Conservation (phyloP, 2,113 vertebrate genomes). For the Ariopsis seemanni region DNA sequence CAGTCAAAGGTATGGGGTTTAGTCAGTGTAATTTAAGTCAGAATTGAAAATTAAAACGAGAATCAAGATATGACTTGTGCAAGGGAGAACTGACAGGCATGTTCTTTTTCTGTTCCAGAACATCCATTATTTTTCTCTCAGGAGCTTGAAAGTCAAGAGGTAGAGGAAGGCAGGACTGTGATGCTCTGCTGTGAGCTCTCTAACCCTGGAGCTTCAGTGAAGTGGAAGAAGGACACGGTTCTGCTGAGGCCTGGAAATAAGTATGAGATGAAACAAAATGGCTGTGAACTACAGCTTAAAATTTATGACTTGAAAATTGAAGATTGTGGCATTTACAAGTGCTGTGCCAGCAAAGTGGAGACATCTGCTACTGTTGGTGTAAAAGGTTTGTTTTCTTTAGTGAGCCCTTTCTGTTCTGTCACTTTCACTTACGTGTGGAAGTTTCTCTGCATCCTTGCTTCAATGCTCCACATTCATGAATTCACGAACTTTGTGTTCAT, state of each 20-base stretch:
- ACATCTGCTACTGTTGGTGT: slow-evolving; percentile 72
- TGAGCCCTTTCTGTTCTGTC: background rate
- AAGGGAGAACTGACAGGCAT: background rate
- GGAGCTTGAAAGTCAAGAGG: slow-evolving; percentile 67
- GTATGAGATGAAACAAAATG: slow-evolving; percentile 75
- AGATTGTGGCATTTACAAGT: slow-evolving; percentile 76
- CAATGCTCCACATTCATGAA: background rate
- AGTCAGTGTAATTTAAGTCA: background rate
- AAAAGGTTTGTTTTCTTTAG: slow-evolving; percentile 65
- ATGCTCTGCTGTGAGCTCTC: slow-evolving; percentile 72
- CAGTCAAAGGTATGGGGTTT: slow-evolving; percentile 55
- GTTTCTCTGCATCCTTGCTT: background rate
- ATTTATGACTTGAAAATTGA: slow-evolving; percentile 66
- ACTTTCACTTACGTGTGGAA: background rate
- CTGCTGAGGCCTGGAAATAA: slow-evolving; percentile 66
- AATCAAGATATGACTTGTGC: background rate
- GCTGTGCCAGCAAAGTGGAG: slow-evolving; percentile 69
- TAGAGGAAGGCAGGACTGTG: slow-evolving; percentile 63
- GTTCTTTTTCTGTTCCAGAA: slow-evolving; percentile 48
- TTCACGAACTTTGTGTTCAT: no score
- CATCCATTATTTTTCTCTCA: slow-evolving; percentile 66
- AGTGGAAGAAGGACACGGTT: slow-evolving; percentile 75
- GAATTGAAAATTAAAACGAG: background rate
- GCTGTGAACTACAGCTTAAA: slow-evolving; percentile 65
- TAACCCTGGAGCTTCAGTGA: slow-evolving; percentile 62